Percentiles rank a stretch among this genome's conserved stretches.
These are phyloP conservation scores for Cordilura impudica DNA, from an alignment of 2,888 invertebrate genomes.

Conservation along the genomic window DNA sequence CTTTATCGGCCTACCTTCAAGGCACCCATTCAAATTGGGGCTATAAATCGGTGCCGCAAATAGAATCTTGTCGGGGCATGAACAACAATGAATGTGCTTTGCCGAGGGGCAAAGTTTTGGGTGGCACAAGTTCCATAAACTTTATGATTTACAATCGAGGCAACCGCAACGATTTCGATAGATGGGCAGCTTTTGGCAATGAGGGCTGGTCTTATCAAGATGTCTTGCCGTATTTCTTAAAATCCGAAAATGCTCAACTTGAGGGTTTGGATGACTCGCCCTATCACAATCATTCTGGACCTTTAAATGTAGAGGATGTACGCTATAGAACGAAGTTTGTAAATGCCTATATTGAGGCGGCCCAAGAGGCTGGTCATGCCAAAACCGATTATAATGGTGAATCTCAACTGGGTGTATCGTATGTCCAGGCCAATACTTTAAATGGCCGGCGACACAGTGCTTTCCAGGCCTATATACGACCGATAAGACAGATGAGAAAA, in stretches of 20 bases:
- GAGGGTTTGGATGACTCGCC: constrained; percentile 78
- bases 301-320: constrained; percentile 82
- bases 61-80: constrained; percentile 80
- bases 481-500: constrained; percentile 77
- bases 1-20: constrained; percentile 72
- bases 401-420: constrained; percentile 82
- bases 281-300: constrained; percentile 82
- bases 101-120: constrained; percentile 81
- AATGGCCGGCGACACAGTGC: constrained; percentile 83
- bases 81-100: constrained; percentile 75
- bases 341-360: constrained; percentile 81
- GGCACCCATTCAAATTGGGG: constrained; percentile 83
- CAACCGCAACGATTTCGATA: constrained; percentile 85
- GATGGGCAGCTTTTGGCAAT: constrained; percentile 84
- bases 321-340: constrained; percentile 79
- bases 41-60: constrained; percentile 83
- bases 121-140: constrained; percentile 82
- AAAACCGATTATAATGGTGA: constrained; percentile 85
- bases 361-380: constrained; percentile 82
- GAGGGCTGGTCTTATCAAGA: constrained; percentile 85
- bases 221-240: constrained; percentile 81
- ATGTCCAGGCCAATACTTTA: constrained; percentile 81
- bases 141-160: constrained; percentile 88
- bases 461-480: constrained; percentile 82
- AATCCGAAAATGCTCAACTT: constrained; percentile 79